phyloP scores from a whole-genome alignment of 2,888 invertebrate species.

The Quadroppia sp. region DNA sequence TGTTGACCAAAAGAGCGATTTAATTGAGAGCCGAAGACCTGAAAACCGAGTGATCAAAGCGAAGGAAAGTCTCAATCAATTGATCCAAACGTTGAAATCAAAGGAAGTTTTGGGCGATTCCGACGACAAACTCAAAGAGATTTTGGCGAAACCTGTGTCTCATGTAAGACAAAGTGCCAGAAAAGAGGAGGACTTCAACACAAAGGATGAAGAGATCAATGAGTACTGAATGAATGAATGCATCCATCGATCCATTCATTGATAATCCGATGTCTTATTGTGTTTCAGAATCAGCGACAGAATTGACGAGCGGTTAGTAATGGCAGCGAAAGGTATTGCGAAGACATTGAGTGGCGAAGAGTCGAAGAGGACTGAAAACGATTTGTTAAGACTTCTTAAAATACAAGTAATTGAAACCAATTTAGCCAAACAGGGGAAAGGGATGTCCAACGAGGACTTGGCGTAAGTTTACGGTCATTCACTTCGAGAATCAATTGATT shows the following conservation, averaged over 20 bases:
- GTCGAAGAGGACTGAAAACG: constrained; percentile 35
- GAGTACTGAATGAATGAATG: constrained; percentile 11
- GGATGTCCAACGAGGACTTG: neutral
- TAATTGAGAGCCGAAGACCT: neutral
- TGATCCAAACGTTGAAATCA: neutral
- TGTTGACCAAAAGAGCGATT: neutral
- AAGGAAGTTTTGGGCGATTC: neutral
- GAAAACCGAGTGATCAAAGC: neutral
- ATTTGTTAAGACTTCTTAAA: constrained; percentile 27
- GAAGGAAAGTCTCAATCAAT: neutral
- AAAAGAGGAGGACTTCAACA: neutral
- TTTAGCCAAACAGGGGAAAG: constrained; percentile 17
- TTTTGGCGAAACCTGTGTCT: constrained; percentile 33
- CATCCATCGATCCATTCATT: too few species aligned
- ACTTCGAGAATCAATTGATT: neutral
- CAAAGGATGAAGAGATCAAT: neutral
- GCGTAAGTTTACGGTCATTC: neutral
- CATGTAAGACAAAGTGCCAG: constrained; percentile 33
- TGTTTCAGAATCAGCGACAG: constrained; percentile 10
- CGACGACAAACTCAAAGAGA: neutral
- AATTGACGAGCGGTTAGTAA: constrained; percentile 30
- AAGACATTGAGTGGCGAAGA: constrained; percentile 24
- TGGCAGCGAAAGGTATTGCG: constrained; percentile 37
- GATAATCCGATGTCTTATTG: neutral
- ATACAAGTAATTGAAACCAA: constrained; percentile 20